Conservation (phyloP, 1,140 invertebrate species). For the Saccostrea echinata region DNA sequence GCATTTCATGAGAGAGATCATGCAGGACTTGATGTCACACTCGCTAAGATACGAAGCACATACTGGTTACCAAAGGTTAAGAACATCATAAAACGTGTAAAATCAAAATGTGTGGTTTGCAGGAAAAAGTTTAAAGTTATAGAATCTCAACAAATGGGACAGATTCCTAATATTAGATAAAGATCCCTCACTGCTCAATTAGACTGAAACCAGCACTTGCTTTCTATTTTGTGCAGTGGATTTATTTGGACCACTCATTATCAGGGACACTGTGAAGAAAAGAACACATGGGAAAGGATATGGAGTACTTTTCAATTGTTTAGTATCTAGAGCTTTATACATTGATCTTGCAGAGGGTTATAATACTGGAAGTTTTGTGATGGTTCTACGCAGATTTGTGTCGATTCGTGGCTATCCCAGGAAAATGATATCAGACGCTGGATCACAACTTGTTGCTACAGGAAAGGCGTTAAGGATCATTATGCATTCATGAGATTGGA, state of each 20-base stretch:
- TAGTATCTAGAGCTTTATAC: slow-evolving; percentile 41
- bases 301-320: slow-evolving; percentile 48
- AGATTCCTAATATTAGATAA: too few species aligned
- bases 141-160: too few species aligned
- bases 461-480: slow-evolving; percentile 36
- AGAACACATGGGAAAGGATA: slow-evolving; percentile 45
- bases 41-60: slow-evolving; percentile 20
- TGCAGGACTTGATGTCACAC: slow-evolving; percentile 4
- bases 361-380: slow-evolving; percentile 29
- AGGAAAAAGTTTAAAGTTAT: too few species aligned
- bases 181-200: too few species aligned
- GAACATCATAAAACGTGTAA: neutral
- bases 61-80: slow-evolving; percentile 14
- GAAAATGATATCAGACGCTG: too few species aligned
- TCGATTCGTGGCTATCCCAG: slow-evolving; percentile 42
- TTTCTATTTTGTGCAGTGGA: too few species aligned
- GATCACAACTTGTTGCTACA: too few species aligned
- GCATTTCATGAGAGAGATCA: neutral
- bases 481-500: too few species aligned
- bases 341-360: slow-evolving; percentile 49
- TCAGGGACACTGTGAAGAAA: slow-evolving; percentile 47
- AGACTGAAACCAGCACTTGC: too few species aligned
- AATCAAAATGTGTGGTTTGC: slow-evolving; percentile 37
- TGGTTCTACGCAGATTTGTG: slow-evolving; percentile 48
- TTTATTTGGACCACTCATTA: too few species aligned